A percentile compares a stretch with the other conserved stretches of the same genome.
These are phyloP conservation scores for Pyrocoelia pectoralis DNA, from an alignment of 2,888 invertebrate species.

Conservation along the genomic window DNA sequence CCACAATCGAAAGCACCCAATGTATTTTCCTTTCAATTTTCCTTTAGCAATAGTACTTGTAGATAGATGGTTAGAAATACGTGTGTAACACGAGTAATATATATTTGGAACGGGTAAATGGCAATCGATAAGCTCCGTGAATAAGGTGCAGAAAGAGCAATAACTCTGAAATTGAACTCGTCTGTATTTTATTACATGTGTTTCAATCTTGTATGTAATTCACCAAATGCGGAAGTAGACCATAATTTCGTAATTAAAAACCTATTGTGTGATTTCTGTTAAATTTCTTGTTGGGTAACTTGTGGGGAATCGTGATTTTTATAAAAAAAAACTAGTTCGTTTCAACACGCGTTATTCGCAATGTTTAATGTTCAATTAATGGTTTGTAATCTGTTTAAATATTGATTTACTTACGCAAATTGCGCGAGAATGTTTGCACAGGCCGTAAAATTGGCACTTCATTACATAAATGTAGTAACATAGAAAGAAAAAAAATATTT, in stretches of 20 bases:
- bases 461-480: too few species aligned
- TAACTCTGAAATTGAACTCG: slow-evolving; percentile 43
- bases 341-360: too few species aligned
- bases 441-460: too few species aligned
- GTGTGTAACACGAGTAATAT: slow-evolving; percentile 44
- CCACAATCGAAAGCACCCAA: slow-evolving; percentile 28
- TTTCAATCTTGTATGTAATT: slow-evolving; percentile 21
- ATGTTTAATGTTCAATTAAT: too few species aligned
- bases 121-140: slow-evolving; percentile 46
- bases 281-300: too few species aligned
- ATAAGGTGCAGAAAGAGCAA: slow-evolving; percentile 46
- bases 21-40: slow-evolving; percentile 39
- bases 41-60: slow-evolving; percentile 33
- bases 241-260: not conserved
- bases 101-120: slow-evolving; percentile 45
- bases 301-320: too few species aligned
- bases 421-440: too few species aligned
- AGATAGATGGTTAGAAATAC: slow-evolving; percentile 40
- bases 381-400: too few species aligned
- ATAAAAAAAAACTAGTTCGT: too few species aligned
- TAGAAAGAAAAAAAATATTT: too few species aligned
- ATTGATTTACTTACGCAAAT: too few species aligned
- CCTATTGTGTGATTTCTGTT: too few species aligned
- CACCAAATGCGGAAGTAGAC: not conserved
- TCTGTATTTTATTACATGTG: slow-evolving; percentile 39